These are phyloP conservation scores for Egretta garzetta DNA, from an alignment of 2,113 vertebrate genomes.

Conservation along the genomic window DNA sequence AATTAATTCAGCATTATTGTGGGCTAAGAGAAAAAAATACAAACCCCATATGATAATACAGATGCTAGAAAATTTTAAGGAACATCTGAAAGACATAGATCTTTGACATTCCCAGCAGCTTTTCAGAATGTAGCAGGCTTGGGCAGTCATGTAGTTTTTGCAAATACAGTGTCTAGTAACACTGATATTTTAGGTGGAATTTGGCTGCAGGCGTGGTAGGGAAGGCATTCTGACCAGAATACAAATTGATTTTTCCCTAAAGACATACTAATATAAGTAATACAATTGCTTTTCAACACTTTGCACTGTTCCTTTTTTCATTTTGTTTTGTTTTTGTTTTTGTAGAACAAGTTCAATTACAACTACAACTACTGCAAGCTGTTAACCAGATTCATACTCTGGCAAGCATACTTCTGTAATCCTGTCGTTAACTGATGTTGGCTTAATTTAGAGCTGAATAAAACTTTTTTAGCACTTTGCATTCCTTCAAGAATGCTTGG, in stretches of 20 bases:
- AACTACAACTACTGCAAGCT: background rate
- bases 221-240: background rate
- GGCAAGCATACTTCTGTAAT: background rate
- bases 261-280: background rate
- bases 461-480: background rate
- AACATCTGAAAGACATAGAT: background rate
- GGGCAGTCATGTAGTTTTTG: background rate
- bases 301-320: background rate
- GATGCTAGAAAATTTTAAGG: background rate
- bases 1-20: background rate
- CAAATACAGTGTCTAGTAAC: background rate
- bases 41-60: background rate
- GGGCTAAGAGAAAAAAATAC: background rate
- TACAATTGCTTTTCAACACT: background rate
- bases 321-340: background rate
- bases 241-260: background rate
- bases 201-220: background rate
- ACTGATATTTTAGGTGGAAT: background rate
- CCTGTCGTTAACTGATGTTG: background rate
- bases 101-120: background rate
- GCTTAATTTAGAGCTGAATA: background rate
- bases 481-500: background rate
- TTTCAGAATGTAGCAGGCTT: background rate
- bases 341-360: background rate
- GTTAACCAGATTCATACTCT: background rate